Percentiles rank a stretch among this genome's conserved stretches.
phyloP scores from a whole-genome alignment of 2,797 vertebrate genomes.

The Sebastes iracundus region DNA sequence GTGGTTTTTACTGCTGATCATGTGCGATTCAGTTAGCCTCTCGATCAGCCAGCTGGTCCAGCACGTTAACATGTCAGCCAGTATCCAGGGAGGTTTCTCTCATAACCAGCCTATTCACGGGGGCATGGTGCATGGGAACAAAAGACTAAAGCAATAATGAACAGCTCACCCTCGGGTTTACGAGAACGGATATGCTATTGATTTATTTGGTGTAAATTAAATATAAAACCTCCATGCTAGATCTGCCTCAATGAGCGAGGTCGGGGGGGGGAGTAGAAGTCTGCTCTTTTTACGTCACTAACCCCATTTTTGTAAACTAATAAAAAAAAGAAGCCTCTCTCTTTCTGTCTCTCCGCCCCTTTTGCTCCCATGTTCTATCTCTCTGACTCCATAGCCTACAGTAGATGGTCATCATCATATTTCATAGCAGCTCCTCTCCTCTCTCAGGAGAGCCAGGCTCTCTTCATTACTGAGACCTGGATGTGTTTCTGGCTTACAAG shows the following conservation, averaged over 20 bases:
- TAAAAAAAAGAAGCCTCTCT: not conserved
- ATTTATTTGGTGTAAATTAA: not conserved
- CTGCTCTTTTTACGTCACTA: not conserved
- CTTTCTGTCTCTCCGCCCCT: not conserved
- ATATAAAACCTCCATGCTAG: not conserved
- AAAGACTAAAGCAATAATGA: not conserved
- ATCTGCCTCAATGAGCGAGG: too few species aligned
- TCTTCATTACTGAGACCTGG: constrained; percentile 57
- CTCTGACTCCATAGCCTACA: not conserved
- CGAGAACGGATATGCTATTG: not conserved
- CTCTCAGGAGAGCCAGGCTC: constrained; percentile 6
- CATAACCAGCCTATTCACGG: constrained; percentile 8
- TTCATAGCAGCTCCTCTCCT: constrained; percentile 36
- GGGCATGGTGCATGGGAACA: not conserved
- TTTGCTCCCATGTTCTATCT: constrained; percentile 4
- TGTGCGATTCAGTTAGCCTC: constrained; percentile 5
- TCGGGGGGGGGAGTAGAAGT: not conserved
- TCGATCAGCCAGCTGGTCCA: constrained; percentile 14
- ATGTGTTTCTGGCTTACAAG: constrained; percentile 37
- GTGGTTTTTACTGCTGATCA: too few species aligned
- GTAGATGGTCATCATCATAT: constrained; percentile 39
- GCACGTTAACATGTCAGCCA: constrained; percentile 13
- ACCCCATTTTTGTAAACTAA: constrained; percentile 19
- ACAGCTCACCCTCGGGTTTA: not conserved
- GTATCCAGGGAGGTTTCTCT: not conserved